Evolutionary conservation across 2,797 vertebrate species (phyloP), one percentile per base, ranked within the genome.

Genomic region (Phyllotis vaccarum): DNA sequence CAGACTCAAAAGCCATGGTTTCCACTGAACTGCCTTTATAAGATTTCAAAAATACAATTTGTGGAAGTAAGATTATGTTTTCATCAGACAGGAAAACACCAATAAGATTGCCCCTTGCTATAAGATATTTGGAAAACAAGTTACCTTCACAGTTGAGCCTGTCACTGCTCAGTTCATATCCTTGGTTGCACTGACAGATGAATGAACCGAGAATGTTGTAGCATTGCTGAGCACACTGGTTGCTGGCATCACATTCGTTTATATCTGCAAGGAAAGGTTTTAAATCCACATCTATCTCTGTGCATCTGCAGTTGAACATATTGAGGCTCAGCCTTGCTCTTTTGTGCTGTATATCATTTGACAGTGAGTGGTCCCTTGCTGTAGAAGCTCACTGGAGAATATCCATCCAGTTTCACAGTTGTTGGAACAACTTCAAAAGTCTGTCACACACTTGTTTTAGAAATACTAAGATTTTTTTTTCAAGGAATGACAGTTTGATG

Each of bases 141-240:
- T 97, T 97, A 99, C 99, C 99, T 99, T 99, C 98, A 97, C 99
- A 99, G 97, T 99, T 99, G 96, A 99, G 98, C 52, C 99, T 98
- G 97, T 99, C 99, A 21, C 98, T 98, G 89, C 99, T 99, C 92
- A 99, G 98, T 96, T 99, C 99, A 70, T 99, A 99, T 85, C 99
- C 99, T 96, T 99, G 99, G 43, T 99, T 99, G 94, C 99, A 99
- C 96, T 99, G 99, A 97, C 99, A 99, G 96, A 99, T 98, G 98
- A 99, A 99, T 52, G 99, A 99, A 86, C 99, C 99, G 40, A 99
- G 98, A 94, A 99, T 98, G 96, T 99, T 99, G 98, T 99, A 99
- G 98, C 99, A 99, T 95, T 99, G 99, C 90, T 99, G 99, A 93
- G 99, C 99, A 98, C 99, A 99, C 0, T 99, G 99, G 97, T 98